Evolutionary conservation across 2,888 invertebrate species (phyloP).

Genomic region (Lordiphosa fenestrarum): DNA sequence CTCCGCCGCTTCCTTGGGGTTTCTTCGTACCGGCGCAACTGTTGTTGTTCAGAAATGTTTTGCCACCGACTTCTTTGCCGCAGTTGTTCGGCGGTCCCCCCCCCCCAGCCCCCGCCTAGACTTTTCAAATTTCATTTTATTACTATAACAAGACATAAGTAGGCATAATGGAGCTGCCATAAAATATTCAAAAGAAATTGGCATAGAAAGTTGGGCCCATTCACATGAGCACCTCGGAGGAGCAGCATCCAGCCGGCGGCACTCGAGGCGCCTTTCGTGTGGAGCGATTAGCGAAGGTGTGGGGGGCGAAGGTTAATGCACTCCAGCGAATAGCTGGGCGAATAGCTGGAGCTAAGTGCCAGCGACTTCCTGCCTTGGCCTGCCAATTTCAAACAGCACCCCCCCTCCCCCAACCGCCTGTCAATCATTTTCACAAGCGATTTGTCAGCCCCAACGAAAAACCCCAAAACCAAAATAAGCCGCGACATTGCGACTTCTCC

Average conservation of each 20-base stretch:
- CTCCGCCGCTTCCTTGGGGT: not conserved
- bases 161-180: constrained; percentile 75
- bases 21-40: constrained; percentile 23
- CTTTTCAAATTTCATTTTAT: constrained; percentile 77
- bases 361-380: constrained; percentile 18
- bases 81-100: not conserved
- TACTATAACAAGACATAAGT: constrained; percentile 78
- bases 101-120: constrained; percentile 9
- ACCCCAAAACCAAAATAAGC: constrained; percentile 68
- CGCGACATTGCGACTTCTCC: constrained; percentile 38
- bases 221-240: constrained; percentile 7
- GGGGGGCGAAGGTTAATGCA: constrained; percentile 65
- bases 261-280: constrained; percentile 39
- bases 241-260: constrained; percentile 10
- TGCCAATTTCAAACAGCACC: constrained; percentile 21
- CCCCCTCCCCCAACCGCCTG: constrained; percentile 18
- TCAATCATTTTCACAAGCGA: constrained; percentile 73
- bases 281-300: constrained; percentile 55
- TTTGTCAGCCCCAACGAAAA: constrained; percentile 58
- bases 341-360: not conserved
- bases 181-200: constrained; percentile 77
- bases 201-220: constrained; percentile 58
- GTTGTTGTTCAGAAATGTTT: constrained; percentile 24
- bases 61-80: too few species aligned
- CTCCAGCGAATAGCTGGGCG: constrained; percentile 31